These are phyloP conservation scores for Sitta carolinensis DNA, from an alignment of 2,797 vertebrate species.

Conservation along the genomic window DNA sequence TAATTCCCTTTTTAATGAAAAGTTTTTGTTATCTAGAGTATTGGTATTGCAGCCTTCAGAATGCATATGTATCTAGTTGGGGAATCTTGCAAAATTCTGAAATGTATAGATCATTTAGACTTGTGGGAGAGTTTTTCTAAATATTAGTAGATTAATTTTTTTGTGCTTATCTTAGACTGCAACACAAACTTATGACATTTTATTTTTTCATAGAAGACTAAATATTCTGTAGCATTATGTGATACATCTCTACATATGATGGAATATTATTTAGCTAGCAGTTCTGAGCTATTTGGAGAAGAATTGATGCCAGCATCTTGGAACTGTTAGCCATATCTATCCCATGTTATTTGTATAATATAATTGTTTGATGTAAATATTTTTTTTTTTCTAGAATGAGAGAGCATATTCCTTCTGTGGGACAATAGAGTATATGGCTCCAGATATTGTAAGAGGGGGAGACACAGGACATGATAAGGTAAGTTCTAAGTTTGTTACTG, in stretches of 20 bases:
- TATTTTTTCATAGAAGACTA: conserved; percentile 12
- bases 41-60: conserved; percentile 27
- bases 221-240: not conserved
- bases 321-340: conserved; percentile 36
- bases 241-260: not conserved
- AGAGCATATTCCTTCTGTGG: conserved; percentile 97
- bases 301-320: conserved; percentile 41
- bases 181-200: not conserved
- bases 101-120: not conserved
- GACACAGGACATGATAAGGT: conserved; percentile 97
- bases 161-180: conserved; percentile 8
- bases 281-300: conserved; percentile 63
- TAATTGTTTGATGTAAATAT: not conserved
- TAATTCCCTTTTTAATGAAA: not conserved
- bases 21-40: conserved; percentile 26
- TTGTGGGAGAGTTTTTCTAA: not conserved
- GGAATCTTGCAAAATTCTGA: not conserved
- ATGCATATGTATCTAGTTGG: not conserved
- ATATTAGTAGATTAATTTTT: not conserved
- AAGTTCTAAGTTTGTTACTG: conserved; percentile 6
- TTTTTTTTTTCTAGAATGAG: conserved; percentile 80
- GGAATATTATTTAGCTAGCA: conserved; percentile 43
- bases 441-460: conserved; percentile 96
- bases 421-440: conserved; percentile 99
- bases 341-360: not conserved